These are phyloP conservation scores for Macaria liturata DNA, from an alignment of 2,888 invertebrate species.

Conservation along the genomic window DNA sequence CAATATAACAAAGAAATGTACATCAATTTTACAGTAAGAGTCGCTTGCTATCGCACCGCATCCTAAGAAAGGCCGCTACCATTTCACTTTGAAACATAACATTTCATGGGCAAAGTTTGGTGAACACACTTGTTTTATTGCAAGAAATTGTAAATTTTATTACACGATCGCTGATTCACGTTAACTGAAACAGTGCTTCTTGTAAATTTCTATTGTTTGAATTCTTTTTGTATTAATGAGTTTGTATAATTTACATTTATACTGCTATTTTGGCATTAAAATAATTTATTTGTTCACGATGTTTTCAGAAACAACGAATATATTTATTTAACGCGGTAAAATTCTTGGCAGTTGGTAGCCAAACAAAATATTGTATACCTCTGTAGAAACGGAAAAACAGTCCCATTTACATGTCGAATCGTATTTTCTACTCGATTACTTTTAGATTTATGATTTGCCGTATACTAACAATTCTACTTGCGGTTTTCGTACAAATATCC, in stretches of 20 bases:
- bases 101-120: conserved; percentile 46
- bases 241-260: neutral
- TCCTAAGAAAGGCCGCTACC: neutral
- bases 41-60: too few species aligned
- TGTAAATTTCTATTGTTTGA: conserved; percentile 22
- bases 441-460: conserved; percentile 36
- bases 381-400: conserved; percentile 5
- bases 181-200: conserved; percentile 24
- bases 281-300: too few species aligned
- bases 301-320: too few species aligned
- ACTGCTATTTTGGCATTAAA: too few species aligned
- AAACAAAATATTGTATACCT: neutral
- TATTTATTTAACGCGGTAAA: too few species aligned
- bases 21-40: too few species aligned
- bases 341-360: neutral
- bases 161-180: conserved; percentile 42
- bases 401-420: conserved; percentile 37
- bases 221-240: conserved; percentile 15
- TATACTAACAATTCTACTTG: too few species aligned
- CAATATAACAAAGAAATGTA: too few species aligned
- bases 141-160: conserved; percentile 63
- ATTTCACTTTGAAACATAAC: conserved; percentile 41
- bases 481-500: too few species aligned
- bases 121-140: conserved; percentile 50
- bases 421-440: conserved; percentile 58